These are phyloP conservation scores for Laspeyria flexula DNA, from an alignment of 2,888 invertebrate species.

Conservation along the genomic window DNA sequence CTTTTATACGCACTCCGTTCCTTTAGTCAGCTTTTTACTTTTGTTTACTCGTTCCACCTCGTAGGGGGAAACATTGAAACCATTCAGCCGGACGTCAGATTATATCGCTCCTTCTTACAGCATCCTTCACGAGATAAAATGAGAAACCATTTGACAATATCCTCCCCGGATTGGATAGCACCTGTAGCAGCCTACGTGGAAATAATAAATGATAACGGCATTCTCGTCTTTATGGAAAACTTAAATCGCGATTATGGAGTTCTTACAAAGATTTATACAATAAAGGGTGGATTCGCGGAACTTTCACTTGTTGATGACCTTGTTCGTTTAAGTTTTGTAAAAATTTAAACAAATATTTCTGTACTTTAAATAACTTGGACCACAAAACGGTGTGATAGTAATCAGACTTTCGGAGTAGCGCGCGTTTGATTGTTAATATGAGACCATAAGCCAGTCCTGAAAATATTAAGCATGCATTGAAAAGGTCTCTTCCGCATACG, in stretches of 20 bases:
- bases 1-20: background rate
- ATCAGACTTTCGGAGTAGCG: too few species aligned
- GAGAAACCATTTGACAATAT: constrained; percentile 11
- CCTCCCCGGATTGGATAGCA: constrained; percentile 9
- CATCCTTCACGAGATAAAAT: constrained; percentile 10
- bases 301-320: background rate
- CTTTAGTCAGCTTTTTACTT: constrained; percentile 5
- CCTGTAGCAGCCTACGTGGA: constrained; percentile 7
- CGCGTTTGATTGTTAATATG: too few species aligned
- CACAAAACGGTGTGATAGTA: too few species aligned
- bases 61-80: constrained; percentile 8
- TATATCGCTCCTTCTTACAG: constrained; percentile 7
- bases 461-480: too few species aligned
- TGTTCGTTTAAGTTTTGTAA: background rate
- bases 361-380: too few species aligned
- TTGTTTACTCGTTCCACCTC: constrained; percentile 13
- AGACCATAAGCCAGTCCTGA: too few species aligned
- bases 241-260: constrained; percentile 1
- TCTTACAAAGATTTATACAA: background rate
- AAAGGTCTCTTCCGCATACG: too few species aligned
- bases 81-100: constrained; percentile 16
- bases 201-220: constrained; percentile 6
- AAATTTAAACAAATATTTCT: too few species aligned
- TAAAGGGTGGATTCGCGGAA: background rate
- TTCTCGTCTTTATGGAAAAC: constrained; percentile 3